Evolutionary conservation across 2,797 vertebrate genomes (phyloP), one percentile per base, ranked within the genome.

Genomic region (Choloepus didactylus): DNA sequence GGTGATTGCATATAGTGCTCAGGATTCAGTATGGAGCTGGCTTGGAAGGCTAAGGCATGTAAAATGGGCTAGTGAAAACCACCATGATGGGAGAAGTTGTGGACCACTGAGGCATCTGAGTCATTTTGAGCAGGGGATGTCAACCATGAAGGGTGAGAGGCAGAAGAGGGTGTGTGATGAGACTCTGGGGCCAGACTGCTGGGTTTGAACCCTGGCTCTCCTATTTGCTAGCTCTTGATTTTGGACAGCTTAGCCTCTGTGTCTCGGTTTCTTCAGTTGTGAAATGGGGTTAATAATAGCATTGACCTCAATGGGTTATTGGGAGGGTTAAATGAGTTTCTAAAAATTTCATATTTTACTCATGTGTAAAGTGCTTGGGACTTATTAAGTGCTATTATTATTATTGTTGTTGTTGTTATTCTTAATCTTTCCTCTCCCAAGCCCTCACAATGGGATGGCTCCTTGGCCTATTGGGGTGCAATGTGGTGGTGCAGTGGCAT

Each of bases 261-360:
- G 38, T 38, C 11, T 91, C 25, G 41, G 10, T 94, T 89, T 92
- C 54, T 88, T 91, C 29, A 76, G 41, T 38, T 67, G 38, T 92
- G 60, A 84, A 96, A 84, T 73, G 31, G 59, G 9, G n/a, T 38
- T 72, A 46, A 72, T n/a, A 89, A 44, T 27, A 64, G 11, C 80
- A 60, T 16, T 69, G 77, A 76, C 51, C 14, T 86, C 64, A 86
- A 80, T 82, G 25, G 1, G 6, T 67, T 84, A 80, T 38, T 91
- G 44, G 56, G 35, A 92, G 16, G 27, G 38, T 60, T 44, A 85
- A 95, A 35, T 44, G 27, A 80, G 29, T 86, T 96, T 73, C 56
- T 64, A 62, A 92, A 60, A n/a, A 7, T 9, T 92, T 35, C 1
- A 38, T 21, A 89, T 76, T 96, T 73, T 92, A 73, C 92, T 91